Base-by-base conservation (phyloP, 2,113 vertebrate genomes). In the Chloropsis cyanopogon region DNA sequence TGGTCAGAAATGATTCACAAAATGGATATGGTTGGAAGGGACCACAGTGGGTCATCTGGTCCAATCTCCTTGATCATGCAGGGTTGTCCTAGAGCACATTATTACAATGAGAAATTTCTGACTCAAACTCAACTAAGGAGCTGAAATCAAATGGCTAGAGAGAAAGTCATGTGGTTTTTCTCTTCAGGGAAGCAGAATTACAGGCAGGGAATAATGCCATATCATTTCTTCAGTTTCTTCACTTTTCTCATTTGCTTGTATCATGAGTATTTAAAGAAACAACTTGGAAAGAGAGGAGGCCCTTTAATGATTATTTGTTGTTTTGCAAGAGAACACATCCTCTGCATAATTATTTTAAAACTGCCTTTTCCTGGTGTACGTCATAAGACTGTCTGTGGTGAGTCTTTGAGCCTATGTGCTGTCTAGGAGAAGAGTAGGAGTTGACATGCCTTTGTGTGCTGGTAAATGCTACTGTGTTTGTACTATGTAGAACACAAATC, bases 261-360 rank as follows among this genome's bases (percentile, higher is more conserved):
- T 95, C 78, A 75, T 68, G 44, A 81, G 54, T 78, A 89, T 89
- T 93, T 76, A 79, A 95, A 94, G 73, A 80, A 93, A 68, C 28
- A 57, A 7, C 47, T 87, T 85, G 63, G 35, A 46, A 94, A 76
- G 78, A 82, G 57, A 84, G 57, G 53, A 89, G 44, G 37, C 15
- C n/a, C 29, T 92, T 76, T 85, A 93, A 92, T 92, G 84, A 85
- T 91, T 91, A 79, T 95, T 92, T 92, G 64, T 72, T 86, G 56
- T 92, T 92, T 80, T 92, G 57, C 49, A 76, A 50, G 64, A 82
- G 91, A 95, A 69, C 73, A 42, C 63, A 82, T 95, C 66, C 81
- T 93, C 89, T 95, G 92, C 92, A 88, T 92, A 88, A 84, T 89
- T 96, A 86, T 86, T 94, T 95, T 93, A 41, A 35, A 92, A 42